Conservation (phyloP, 1,140 invertebrate species). For the Leptopilina clavipes region DNA sequence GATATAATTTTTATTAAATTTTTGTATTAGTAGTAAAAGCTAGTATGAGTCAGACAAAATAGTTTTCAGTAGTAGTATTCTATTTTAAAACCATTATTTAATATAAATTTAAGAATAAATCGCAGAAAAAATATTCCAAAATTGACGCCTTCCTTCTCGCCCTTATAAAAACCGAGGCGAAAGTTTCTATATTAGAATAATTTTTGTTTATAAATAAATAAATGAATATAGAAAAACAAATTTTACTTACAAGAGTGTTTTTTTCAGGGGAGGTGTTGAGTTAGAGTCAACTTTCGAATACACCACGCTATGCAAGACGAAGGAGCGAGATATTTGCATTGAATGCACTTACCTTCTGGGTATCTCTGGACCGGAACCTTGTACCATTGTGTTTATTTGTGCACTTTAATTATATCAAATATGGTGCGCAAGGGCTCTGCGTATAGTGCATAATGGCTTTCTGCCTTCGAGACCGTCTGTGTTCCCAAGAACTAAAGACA, state of each 20-base stretch:
- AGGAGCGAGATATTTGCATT: slow-evolving; percentile 63
- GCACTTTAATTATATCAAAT: slow-evolving; percentile 72
- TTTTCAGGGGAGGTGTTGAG: background rate
- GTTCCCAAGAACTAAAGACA: slow-evolving; percentile 28
- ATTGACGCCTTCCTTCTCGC: no score
- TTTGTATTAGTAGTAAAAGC: no score
- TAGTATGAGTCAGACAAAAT: no score
- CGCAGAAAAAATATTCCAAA: no score
- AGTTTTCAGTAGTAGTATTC: no score
- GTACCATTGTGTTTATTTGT: slow-evolving; percentile 72
- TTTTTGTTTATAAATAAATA: no score
- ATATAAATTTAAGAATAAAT: no score
- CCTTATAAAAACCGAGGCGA: no score
- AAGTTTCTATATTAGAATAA: no score
- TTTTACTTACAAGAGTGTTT: background rate
- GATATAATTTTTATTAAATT: no score
- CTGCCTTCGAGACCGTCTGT: background rate
- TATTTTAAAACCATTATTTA: no score
- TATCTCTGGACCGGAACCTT: slow-evolving; percentile 57
- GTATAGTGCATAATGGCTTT: slow-evolving; percentile 40
- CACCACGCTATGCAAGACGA: slow-evolving; percentile 45
- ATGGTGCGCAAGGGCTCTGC: slow-evolving; percentile 58
- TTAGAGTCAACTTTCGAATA: slow-evolving; percentile 32
- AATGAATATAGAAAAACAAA: background rate
- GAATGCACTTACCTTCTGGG: slow-evolving; percentile 64